Percentiles rank a stretch among this genome's conserved stretches.
phyloP scores from a whole-genome alignment of 2,113 vertebrate species.

The Emydocephalus ijimae region DNA sequence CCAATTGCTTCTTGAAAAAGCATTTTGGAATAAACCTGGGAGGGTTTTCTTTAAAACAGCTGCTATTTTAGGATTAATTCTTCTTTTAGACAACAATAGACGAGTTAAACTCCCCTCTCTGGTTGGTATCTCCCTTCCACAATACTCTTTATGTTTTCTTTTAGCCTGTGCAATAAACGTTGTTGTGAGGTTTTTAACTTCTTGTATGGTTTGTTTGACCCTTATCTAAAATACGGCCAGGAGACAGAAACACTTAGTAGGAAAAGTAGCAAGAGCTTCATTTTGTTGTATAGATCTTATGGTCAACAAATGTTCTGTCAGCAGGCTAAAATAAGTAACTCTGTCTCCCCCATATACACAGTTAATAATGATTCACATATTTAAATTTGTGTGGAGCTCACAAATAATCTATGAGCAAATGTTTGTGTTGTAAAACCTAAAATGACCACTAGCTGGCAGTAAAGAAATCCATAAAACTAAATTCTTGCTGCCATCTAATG shows the following conservation, averaged over 20 bases:
- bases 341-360: neutral
- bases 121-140: neutral
- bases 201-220: neutral
- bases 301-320: neutral
- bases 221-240: neutral
- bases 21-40: neutral
- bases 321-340: neutral
- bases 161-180: neutral
- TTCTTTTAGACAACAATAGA: neutral
- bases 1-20: too few species aligned
- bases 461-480: neutral
- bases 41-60: neutral
- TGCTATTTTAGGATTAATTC: neutral
- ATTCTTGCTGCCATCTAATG: neutral
- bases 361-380: neutral
- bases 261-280: neutral
- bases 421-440: neutral
- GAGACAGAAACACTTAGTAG: neutral
- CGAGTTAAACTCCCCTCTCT: neutral
- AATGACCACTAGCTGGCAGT: neutral
- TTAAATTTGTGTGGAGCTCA: neutral
- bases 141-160: neutral
- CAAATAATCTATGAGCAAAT: neutral
- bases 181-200: neutral
- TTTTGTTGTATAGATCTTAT: neutral